Evolutionary conservation across 1,140 invertebrate genomes (phyloP), one percentile per base, ranked within the genome.

Genomic region (Aphaenogaster rudis): DNA sequence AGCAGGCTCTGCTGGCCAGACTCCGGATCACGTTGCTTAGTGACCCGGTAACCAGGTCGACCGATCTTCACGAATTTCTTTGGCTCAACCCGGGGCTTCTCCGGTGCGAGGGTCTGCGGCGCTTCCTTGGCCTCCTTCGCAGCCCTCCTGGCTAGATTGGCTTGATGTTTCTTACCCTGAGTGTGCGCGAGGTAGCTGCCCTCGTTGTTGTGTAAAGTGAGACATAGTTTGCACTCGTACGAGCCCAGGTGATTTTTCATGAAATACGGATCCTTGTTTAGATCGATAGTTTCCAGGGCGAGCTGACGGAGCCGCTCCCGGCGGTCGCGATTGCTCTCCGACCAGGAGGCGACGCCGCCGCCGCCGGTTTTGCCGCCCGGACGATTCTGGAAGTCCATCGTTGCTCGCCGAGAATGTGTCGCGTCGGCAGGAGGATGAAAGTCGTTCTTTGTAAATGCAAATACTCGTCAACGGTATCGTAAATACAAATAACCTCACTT

Each of bases 31-130:
- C 99, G 97, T 95, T 99, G 99, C 95, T 99, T 99, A 0, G 99
- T 99, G 0, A 99, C 99, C 94, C 99, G 97, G 94, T 99, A 99
- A 93, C 99, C 99, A 84, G 99, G 99, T 72, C 99, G 96, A 92
- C 99, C 99, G 95, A 99, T 99, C 96, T 99, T 99, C 0, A 99
- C 99, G 96, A 99, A 99, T 94, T 99, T 99, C 93, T 99, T 99
- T 0, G 99, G 98, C 93, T 99, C 99, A 39, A 99, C 98, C 93
- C 98, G 96, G 0, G 99, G 98, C 94, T 99, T 99, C 91, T 99
- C 98, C 3, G 98, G 98, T 17, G 98, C 98, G 64, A 99, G 96
- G 9, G 96, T 96, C 61, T 98, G 97, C 0, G 99, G 99, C 11
- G 98, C 97, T 96, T 99, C 99, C 94, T 99, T 99, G 5, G 99